phyloP scores from a whole-genome alignment of 2,113 vertebrate species.

The Nyctereutes procyonoides region DNA sequence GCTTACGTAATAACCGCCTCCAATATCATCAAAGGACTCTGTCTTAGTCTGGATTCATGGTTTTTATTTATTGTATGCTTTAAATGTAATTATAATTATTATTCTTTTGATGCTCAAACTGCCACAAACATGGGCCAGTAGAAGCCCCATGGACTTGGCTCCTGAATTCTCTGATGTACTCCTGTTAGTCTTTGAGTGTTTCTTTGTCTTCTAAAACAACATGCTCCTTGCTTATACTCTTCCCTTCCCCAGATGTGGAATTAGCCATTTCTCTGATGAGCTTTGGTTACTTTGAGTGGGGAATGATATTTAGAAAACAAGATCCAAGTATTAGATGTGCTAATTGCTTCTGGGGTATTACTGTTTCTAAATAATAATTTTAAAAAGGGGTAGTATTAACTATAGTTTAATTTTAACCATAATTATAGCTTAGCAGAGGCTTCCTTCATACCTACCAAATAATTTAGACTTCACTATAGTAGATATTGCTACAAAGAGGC shows the following conservation, averaged over 20 bases:
- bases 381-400: background rate
- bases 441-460: background rate
- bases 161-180: background rate
- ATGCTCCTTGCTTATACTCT: background rate
- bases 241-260: background rate
- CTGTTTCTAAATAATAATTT: background rate
- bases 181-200: background rate
- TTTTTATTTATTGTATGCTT: slow-evolving; percentile 43
- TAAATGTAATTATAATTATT: background rate
- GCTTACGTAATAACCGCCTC: background rate
- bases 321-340: background rate
- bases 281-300: background rate
- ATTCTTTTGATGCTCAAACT: background rate
- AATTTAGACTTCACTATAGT: background rate
- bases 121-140: background rate
- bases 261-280: background rate
- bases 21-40: background rate
- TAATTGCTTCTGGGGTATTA: background rate
- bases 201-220: background rate
- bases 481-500: background rate
- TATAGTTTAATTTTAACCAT: background rate
- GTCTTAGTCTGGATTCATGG: background rate
- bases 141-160: background rate
- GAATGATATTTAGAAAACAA: background rate
- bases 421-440: background rate